Base-by-base conservation (phyloP, 1,140 invertebrate species). In the Hestina assimilis region DNA sequence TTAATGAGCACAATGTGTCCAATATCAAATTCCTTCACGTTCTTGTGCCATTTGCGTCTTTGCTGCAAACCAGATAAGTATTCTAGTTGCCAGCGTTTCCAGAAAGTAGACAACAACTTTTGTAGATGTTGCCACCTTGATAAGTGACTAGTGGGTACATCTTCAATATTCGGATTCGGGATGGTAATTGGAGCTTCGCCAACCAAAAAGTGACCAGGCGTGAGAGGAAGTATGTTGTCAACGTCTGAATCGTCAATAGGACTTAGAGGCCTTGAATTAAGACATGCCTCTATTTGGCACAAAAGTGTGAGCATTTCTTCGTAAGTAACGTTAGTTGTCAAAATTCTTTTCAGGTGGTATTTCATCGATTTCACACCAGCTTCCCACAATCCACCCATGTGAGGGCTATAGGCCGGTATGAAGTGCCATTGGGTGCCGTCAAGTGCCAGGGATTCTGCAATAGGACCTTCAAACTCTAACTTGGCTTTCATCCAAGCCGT, bases 1-100 rank as follows among this genome's bases (percentile, higher is more conserved):
- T 77, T 74, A 2, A 88, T 45, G 0, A 88, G 41, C 1, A 86
- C 83, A 31, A 72, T 56, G n/a, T 57, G 11, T 8, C 66, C 66
- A 21, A 60, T 23, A 2, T 62, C 47, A 24, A 29, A 52, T 23
- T 74, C 67, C 12, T 50, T 28, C 4, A 29, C 12, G 19, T 31
- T 26, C 8, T 65, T 63, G 0, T 42, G 11, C 69, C 75, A 75
- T 57, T 80, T 85, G 7, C 43, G 43, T 47, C 69, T 29, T 9
- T 71, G 57, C 45, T 84, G 72, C 3, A 71, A 23, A 20, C 38
- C 59, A 9, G 35, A 20, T 8, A 85, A 31, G 51, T 83, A 81
- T 23, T 85, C 75, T 6, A 40, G 19, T 29, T 62, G 56, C 72
- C 78, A 82, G 21, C 50, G 15, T 7, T 45, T 46, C 79, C 78